Evolutionary conservation across 2,888 invertebrate species (phyloP).

Genomic region (Nomada lathburiana): DNA sequence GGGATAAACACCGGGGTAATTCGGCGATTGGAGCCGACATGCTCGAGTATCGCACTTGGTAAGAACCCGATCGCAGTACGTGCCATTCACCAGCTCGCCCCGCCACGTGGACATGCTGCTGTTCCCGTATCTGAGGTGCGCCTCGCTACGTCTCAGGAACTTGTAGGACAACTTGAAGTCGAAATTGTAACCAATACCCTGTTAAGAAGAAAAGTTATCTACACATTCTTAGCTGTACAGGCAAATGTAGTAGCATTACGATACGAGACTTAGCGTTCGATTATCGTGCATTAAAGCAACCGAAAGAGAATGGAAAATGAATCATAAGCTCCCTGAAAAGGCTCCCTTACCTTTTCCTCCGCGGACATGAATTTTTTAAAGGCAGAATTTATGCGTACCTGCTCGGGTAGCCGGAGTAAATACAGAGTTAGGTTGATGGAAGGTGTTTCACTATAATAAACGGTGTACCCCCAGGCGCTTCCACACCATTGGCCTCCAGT

Average conservation of each 20-base stretch:
- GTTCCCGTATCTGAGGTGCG: slow-evolving; percentile 91
- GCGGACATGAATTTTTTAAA: neutral
- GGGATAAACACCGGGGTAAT: slow-evolving; percentile 96
- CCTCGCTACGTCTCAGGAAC: slow-evolving; percentile 91
- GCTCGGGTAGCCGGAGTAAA: slow-evolving; percentile 89
- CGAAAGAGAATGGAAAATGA: neutral
- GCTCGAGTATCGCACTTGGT: slow-evolving; percentile 90
- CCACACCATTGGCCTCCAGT: slow-evolving; percentile 94
- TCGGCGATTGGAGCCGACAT: slow-evolving; percentile 94
- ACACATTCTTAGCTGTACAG: neutral
- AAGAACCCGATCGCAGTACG: slow-evolving; percentile 92
- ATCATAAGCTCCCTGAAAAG: neutral
- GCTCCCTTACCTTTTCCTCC: neutral
- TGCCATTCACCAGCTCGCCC: slow-evolving; percentile 90
- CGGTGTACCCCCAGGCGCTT: slow-evolving; percentile 93
- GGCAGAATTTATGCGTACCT: slow-evolving; percentile 85
- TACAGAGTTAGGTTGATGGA: slow-evolving; percentile 91
- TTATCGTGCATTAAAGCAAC: neutral
- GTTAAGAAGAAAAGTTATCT: neutral
- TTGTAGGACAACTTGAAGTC: slow-evolving; percentile 94
- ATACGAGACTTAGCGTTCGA: neutral
- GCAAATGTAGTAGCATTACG: neutral
- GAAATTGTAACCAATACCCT: slow-evolving; percentile 92
- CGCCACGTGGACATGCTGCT: slow-evolving; percentile 90
- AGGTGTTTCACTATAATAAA: slow-evolving; percentile 93